These are phyloP conservation scores for Nerophis ophidion DNA, from an alignment of 2,113 vertebrate species.

Conservation along the genomic window DNA sequence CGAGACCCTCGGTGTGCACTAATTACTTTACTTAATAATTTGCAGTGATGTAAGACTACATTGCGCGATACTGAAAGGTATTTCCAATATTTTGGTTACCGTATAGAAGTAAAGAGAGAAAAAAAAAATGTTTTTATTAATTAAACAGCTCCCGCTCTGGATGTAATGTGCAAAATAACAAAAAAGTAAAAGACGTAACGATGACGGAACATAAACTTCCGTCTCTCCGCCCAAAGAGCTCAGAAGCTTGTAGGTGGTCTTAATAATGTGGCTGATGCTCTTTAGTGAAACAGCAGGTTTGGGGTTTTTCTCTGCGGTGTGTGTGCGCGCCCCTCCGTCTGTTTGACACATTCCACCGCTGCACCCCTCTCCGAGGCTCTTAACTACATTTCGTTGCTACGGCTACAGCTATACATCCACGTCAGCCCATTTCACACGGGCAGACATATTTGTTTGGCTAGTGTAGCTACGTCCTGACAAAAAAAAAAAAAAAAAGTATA, in stretches of 20 bases:
- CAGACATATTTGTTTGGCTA: slow-evolving; percentile 96
- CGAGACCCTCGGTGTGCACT: too few relatives aligned
- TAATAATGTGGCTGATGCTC: slow-evolving; percentile 49
- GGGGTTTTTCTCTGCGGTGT: slow-evolving; percentile 58
- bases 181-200: slow-evolving; percentile 1
- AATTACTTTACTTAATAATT: too few relatives aligned
- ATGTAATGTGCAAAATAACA: background rate
- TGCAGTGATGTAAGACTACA: too few relatives aligned
- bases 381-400: slow-evolving; percentile 79
- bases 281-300: slow-evolving; percentile 69
- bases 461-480: slow-evolving; percentile 80
- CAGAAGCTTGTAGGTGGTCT: slow-evolving; percentile 62
- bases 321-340: slow-evolving; percentile 64
- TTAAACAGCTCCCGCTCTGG: too few relatives aligned
- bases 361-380: slow-evolving; percentile 58
- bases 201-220: slow-evolving; percentile 33
- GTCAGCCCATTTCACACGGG: slow-evolving; percentile 79
- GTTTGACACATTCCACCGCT: slow-evolving; percentile 72
- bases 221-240: slow-evolving; percentile 21
- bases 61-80: too few relatives aligned
- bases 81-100: too few relatives aligned
- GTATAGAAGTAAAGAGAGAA: too few relatives aligned
- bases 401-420: slow-evolving; percentile 82
- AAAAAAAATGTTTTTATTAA: too few relatives aligned
- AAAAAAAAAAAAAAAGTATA: slow-evolving; percentile 45